phyloP scores from a whole-genome alignment of 2,113 vertebrate genomes.

The Gorsachius goisagi region DNA sequence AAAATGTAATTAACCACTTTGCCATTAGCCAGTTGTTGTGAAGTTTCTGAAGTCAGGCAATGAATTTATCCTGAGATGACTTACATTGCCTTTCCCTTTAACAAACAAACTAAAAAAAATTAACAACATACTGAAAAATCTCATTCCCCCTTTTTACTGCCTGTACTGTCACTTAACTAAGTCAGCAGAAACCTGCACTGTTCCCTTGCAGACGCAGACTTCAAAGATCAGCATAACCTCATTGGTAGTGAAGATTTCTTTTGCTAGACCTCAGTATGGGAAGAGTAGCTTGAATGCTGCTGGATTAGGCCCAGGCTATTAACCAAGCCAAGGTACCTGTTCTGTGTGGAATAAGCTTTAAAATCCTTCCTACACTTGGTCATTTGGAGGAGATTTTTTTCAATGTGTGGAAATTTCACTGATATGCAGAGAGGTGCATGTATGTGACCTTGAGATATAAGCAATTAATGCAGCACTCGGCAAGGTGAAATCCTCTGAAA shows the following conservation, averaged over 20 bases:
- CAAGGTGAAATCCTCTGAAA: neutral
- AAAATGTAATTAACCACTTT: neutral
- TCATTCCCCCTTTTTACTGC: neutral
- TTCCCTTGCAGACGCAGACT: neutral
- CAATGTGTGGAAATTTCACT: neutral
- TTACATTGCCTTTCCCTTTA: neutral
- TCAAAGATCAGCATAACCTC: neutral
- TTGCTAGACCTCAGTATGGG: neutral
- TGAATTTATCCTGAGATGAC: neutral
- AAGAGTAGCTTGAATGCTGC: neutral
- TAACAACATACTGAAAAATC: neutral
- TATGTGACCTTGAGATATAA: neutral
- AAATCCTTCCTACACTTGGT: neutral
- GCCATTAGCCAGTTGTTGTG: neutral
- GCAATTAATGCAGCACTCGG: neutral
- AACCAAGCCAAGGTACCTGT: neutral
- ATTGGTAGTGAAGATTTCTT: neutral
- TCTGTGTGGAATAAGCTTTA: neutral
- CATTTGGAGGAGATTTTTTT: neutral
- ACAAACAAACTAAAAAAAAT: neutral
- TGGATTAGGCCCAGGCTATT: neutral
- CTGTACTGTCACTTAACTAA: neutral
- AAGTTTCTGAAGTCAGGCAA: neutral
- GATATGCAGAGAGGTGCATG: neutral
- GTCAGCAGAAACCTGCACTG: neutral